Conservation (phyloP, 2,888 invertebrate species). For the Acrobeloides nanus region DNA sequence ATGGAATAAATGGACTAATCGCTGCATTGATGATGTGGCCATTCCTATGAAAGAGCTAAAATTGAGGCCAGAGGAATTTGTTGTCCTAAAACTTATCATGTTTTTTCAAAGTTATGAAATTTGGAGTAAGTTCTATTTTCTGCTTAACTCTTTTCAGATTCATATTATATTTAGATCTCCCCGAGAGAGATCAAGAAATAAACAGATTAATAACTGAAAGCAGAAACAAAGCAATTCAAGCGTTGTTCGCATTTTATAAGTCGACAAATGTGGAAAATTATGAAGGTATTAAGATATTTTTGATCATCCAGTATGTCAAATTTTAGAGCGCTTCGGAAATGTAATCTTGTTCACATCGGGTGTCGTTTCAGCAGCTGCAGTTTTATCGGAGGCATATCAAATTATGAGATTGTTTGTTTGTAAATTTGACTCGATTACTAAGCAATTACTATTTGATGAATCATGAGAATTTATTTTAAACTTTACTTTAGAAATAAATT, state of each 20-base stretch:
- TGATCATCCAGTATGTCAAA: neutral
- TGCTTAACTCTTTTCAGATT: neutral
- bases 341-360: slow-evolving; percentile 31
- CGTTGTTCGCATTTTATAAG: slow-evolving; percentile 29
- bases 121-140: neutral
- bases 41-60: slow-evolving; percentile 38
- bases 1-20: slow-evolving; percentile 47
- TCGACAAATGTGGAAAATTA: slow-evolving; percentile 16
- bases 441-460: too few relatives aligned
- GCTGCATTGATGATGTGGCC: slow-evolving; percentile 50
- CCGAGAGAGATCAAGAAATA: slow-evolving; percentile 12
- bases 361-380: slow-evolving; percentile 30
- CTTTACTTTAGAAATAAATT: too few relatives aligned
- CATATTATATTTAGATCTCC: slow-evolving; percentile 1
- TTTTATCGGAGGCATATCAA: slow-evolving; percentile 29
- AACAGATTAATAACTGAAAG: slow-evolving; percentile 12
- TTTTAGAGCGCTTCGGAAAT: slow-evolving; percentile 33
- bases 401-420: slow-evolving; percentile 25
- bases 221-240: slow-evolving; percentile 29
- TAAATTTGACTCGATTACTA: too few relatives aligned
- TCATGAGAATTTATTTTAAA: too few relatives aligned
- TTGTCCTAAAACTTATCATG: slow-evolving; percentile 44
- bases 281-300: slow-evolving; percentile 14
- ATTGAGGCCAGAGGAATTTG: slow-evolving; percentile 41
- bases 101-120: slow-evolving; percentile 24